Evolutionary conservation across 2,113 vertebrate species (phyloP).

Genomic region (Xiphorhynchus elegans): DNA sequence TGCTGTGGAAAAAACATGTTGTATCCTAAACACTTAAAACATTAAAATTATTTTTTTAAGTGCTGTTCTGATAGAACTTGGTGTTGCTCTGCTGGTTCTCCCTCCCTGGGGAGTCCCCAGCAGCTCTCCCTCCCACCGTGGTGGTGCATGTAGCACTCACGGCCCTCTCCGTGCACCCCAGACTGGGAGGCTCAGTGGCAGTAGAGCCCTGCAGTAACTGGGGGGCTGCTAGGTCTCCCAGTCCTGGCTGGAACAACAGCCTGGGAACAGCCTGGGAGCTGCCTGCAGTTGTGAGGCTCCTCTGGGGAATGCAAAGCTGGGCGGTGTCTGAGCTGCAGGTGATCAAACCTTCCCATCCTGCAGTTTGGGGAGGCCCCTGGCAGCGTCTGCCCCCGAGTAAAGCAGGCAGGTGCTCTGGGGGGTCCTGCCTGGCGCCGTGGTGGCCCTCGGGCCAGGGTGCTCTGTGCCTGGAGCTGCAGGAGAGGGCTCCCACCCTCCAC

Average conservation of each 20-base stretch:
- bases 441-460: neutral
- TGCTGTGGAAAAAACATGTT: neutral
- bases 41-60: conserved; percentile 56
- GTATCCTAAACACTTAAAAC: neutral
- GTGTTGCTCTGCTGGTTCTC: neutral
- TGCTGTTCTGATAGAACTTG: neutral
- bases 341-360: neutral
- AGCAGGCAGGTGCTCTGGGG: neutral
- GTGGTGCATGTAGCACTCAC: rapidly evolving
- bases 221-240: neutral
- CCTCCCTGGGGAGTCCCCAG: rapidly evolving
- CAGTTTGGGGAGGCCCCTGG: rapidly evolving
- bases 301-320: neutral
- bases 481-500: neutral
- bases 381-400: neutral
- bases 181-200: rapidly evolving
- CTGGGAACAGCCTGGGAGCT: neutral
- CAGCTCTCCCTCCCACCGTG: rapidly evolving
- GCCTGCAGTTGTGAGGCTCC: rapidly evolving
- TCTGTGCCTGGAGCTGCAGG: neutral
- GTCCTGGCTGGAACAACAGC: neutral
- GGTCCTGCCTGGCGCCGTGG: neutral
- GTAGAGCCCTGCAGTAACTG: neutral
- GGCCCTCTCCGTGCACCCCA: neutral
- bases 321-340: neutral